Conservation (phyloP, 1,140 invertebrate genomes). For the Macrotrachela quadricornifera region DNA sequence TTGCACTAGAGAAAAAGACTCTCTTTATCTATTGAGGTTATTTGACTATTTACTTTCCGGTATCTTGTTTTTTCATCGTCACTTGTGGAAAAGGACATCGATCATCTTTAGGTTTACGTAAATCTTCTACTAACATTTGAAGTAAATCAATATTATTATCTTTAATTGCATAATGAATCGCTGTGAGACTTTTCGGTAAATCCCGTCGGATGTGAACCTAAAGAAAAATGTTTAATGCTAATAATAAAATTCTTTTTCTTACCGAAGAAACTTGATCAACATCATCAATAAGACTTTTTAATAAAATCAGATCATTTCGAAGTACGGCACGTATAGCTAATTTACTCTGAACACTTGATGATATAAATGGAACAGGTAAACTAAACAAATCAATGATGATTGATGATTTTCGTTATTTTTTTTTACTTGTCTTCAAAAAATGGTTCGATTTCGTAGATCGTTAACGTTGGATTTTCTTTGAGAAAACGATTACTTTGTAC, state of each 20-base stretch:
- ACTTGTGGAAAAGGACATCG: conserved; percentile 3
- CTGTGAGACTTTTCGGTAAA: conserved; percentile 12
- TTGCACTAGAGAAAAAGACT: conserved; percentile 10
- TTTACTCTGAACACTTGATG: conserved; percentile 25
- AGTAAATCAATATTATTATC: conserved; percentile 21
- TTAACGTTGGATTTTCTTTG: conserved; percentile 17
- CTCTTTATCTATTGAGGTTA: conserved; percentile 14
- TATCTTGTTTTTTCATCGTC: conserved; percentile 12
- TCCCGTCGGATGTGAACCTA: not conserved
- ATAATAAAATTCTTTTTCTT: too few species aligned
- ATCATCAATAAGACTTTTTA: conserved; percentile 25
- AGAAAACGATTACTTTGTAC: conserved; percentile 7
- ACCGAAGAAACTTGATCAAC: conserved; percentile 20
- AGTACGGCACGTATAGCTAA: conserved; percentile 29
- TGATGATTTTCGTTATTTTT: too few species aligned
- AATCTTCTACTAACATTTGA: conserved; percentile 18
- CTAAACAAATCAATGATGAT: too few species aligned
- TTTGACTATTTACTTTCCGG: conserved; percentile 14
- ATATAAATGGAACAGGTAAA: conserved; percentile 33
- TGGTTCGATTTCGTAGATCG: conserved; percentile 29
- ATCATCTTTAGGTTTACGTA: conserved; percentile 3
- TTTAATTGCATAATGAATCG: conserved; percentile 25
- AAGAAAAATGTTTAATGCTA: too few species aligned
- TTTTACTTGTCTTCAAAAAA: conserved; percentile 29
- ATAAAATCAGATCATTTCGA: conserved; percentile 17